Evolutionary conservation across 2,113 vertebrate species (phyloP), one percentile per base, ranked within the genome.

Genomic region (Ploceus nigricollis): DNA sequence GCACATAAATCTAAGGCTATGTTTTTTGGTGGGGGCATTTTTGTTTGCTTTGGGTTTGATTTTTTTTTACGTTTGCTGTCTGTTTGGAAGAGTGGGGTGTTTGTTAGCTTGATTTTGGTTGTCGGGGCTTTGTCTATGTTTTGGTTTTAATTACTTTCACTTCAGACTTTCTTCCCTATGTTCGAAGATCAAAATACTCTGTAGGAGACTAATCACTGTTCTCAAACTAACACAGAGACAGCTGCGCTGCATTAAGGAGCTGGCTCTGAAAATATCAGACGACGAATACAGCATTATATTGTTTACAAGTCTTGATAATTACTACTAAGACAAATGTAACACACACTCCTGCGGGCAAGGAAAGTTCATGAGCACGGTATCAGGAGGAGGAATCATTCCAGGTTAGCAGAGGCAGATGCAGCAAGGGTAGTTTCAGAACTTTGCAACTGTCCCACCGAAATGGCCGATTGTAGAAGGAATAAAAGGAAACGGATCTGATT

Each of bases 321-420:
- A 20, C 16, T 35, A 24, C 15, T 35, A n/a, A 42, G 68, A 80
- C 8, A 57, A 80, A 51, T 13, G 25, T 11, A 60, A 73, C 23
- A 40, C 0, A 0, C 2, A 2, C n/a, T 83, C 13, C 2, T 25
- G 22, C 9, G 39, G 25, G 17, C 30, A 56, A 63, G 16, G 4
- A 15, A 73, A 35, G 35, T 16, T 66, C 19, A 13, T 2, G 16
- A 57, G 24, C 28, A 44, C 2, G 1, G 22, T 5, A 7, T 5
- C 27, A 28, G 14, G 6, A 66, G n/a, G 14, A 37, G 20, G 18
- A 72, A 82, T 61, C 35, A 69, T 7, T 35, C 21, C 6, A 3
- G 33, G 10, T 44, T 61, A 57, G 15, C 54, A 61, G 17, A 33
- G 25, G 7, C 18, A 63, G 44, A 21, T 44, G 25, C 39, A 60